Evolutionary conservation across 2,797 vertebrate species (phyloP).

Genomic region (Intellagama lesueurii): DNA sequence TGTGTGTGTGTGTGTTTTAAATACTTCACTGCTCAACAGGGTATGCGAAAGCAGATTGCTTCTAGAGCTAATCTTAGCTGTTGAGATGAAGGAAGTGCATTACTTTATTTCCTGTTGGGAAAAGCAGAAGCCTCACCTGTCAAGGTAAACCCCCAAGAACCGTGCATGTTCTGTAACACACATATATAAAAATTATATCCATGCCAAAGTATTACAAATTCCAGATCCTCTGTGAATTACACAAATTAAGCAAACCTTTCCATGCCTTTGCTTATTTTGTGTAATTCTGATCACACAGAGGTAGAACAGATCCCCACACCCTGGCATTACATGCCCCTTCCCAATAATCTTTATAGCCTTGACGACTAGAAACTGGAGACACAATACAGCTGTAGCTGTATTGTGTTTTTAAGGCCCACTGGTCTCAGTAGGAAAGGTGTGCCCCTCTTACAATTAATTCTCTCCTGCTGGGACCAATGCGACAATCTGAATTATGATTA

Average conservation of each 20-base stretch:
- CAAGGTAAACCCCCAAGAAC: neutral
- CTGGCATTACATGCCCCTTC: neutral
- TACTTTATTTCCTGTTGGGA: neutral
- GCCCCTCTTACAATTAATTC: neutral
- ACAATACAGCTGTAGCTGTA: neutral
- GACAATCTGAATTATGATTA: neutral
- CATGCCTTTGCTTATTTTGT: neutral
- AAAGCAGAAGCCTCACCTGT: neutral
- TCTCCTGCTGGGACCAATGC: neutral
- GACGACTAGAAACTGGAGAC: neutral
- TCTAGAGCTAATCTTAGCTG: neutral
- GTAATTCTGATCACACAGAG: neutral
- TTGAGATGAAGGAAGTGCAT: accelerated
- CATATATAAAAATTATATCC: neutral
- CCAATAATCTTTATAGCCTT: neutral
- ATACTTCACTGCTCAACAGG: constrained; percentile 5
- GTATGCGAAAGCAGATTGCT: neutral
- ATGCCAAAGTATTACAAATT: neutral
- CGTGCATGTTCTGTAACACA: constrained; percentile 3
- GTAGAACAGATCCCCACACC: neutral
- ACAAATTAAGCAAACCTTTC: neutral
- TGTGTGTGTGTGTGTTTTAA: neutral
- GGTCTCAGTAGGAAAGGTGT: neutral
- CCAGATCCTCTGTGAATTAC: neutral
- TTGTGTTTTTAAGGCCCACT: neutral